Base-by-base conservation (phyloP, 2,113 vertebrate genomes). In the Leptocoma aspasia region DNA sequence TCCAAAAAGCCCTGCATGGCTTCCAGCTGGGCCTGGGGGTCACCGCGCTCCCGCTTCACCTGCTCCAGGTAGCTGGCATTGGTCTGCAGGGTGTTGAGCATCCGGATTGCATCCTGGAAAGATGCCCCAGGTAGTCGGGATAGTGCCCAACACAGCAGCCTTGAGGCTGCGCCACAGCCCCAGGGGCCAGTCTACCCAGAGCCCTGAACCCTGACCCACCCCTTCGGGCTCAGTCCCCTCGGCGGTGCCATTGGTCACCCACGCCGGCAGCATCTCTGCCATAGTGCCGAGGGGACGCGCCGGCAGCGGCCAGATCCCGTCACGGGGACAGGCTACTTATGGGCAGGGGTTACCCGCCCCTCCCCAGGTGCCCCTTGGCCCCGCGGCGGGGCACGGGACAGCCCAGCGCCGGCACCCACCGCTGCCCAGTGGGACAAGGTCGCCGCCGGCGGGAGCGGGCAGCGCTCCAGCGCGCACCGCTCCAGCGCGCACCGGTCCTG, bases 51-150 rank as follows among this genome's bases (percentile, higher is more conserved):
- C 12, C 97, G 94, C 30, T 99, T 98, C 30, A 98, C 98, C 97
- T 99, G 98, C 77, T 99, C 98, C 97, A 99, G 96, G 64, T 97
- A 98, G 47, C 98, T 98, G 86, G 99, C 99, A 1, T 99, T 99
- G 79, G 99, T 99, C 97, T 99, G 99, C 22, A 99, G 97, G 4
- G 99, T 99, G 97, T 99, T 99, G 42, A 99, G 98, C 15, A 98
- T 98, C 71, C 98, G 98, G n/a, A 99, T 94, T 1, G 99, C 99
- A 14, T 99, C 99, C 99, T 99, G 96, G 9, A 89, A 60, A 20
- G 33, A 65, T 7, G 64, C 28, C 17, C 35, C 6, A 3, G 12
- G 39, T 2, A 37, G 52, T 86, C 4, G 26, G 70, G 30, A 63
- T 2, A 31, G 39, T 0, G 7, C 52, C 45, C 69, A 37, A 13